Evolutionary conservation across 2,113 vertebrate genomes (phyloP), one percentile per base, ranked within the genome.

Genomic region (Leiothrix lutea): DNA sequence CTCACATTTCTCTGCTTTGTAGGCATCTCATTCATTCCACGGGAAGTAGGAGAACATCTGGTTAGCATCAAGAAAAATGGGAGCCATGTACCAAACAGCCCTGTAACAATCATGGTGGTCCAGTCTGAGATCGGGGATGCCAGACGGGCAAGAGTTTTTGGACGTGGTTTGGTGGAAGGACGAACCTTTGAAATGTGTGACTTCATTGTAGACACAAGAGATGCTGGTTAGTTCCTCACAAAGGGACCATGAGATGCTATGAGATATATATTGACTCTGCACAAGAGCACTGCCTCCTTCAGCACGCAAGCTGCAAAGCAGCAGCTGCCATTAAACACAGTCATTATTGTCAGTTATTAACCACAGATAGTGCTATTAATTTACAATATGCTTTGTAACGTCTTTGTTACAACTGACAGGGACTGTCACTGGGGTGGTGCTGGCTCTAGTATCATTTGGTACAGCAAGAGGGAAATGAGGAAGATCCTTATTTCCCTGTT

Each of bases 1-100:
- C 45, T 88, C 7, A 8, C 24, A 4, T 74, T 82, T 90, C 36
- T 91, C 42, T 77, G 8, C 78, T 51, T 48, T 61, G 11, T 97
- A 99, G 99, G 99, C 23, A 99, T 99, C 92, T 99, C 99, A 79
- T 99, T 99, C 96, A 99, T 99, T 88, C 99, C 99, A 42, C 98
- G 99, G 56, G 99, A 99, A 94, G 99, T 99, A 35, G 99, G 99
- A 2, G 98, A 99, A 48, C 99, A 99, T 93, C 92, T 97, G 81
- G 99, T 99, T 94, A 99, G 99, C 98, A 99, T 99, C 95, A 98
- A 99, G 98, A 99, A 99, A 95, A 99, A 99, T 0, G 99, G 98
- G 24, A 98, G 77, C 18, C 99, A 99, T 7, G 98, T 99, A 19
- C 94, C 99, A 54, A 99, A 99, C 97, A 99, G 99, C 71, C 99